phyloP scores from a whole-genome alignment of 1,140 invertebrate genomes.

The Diploscapter pachys region DNA sequence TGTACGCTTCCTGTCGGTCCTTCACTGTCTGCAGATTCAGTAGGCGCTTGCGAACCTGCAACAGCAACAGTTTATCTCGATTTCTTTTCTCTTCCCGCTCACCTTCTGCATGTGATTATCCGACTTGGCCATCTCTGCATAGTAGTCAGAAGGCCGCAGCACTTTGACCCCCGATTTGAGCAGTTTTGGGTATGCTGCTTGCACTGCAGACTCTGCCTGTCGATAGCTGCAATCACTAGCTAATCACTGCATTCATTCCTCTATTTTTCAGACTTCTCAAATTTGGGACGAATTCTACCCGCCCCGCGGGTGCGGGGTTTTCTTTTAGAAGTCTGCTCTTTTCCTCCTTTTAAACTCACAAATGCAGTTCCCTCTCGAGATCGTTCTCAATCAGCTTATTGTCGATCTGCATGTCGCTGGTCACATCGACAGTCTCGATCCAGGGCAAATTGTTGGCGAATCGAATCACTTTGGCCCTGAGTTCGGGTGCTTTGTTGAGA shows the following conservation, averaged over 20 bases:
- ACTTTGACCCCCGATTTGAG: conserved; percentile 40
- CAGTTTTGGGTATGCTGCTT: conserved; percentile 44
- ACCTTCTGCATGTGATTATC: conserved; percentile 96
- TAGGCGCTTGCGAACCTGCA: conserved; percentile 74
- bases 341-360: conserved; percentile 40
- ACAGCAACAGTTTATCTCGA: neutral
- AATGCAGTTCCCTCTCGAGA: conserved; percentile 48
- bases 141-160: conserved; percentile 81
- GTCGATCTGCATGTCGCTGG: conserved; percentile 25
- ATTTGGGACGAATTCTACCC: no score
- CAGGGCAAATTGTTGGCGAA: conserved; percentile 31
- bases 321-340: no score
- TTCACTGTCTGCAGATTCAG: conserved; percentile 77
- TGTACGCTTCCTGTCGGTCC: conserved; percentile 80
- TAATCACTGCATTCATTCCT: no score
- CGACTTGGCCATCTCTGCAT: conserved; percentile 96
- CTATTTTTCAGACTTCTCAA: no score
- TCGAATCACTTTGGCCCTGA: conserved; percentile 17
- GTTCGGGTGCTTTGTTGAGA: conserved; percentile 35
- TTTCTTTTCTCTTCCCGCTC: neutral
- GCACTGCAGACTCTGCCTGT: conserved; percentile 48
- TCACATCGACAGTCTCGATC: conserved; percentile 50
- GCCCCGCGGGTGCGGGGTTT: no score
- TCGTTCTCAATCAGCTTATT: conserved; percentile 41
- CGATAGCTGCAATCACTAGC: conserved; percentile 51